Base-by-base conservation (phyloP, 1,140 invertebrate species). In the Pantala flavescens region DNA sequence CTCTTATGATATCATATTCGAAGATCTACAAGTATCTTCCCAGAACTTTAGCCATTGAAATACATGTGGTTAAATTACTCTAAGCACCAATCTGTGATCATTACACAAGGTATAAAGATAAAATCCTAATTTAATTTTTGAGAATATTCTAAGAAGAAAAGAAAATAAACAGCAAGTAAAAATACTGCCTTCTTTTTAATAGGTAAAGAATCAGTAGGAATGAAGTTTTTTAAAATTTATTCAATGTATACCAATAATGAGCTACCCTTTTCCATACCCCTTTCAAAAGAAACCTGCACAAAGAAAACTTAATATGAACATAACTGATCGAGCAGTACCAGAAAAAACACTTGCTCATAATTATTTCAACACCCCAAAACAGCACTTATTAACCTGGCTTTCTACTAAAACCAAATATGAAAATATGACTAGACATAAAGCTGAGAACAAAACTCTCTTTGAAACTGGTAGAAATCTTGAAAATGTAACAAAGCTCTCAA, bases 391-490 rank as follows among this genome's bases (percentile, higher is more conserved):
- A 63, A 16, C 49, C 49, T 21, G 49, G 16, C 49, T 63, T 63
- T 63, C n/a, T 19, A 63, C 16, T 63, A 21, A 63, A 63, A 63
- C n/a, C 49, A 63, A 63, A 21, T 63, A 19, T 19, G 49, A 63
- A 63, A 63, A 63, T 36, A 63, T 63, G 49, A 63, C 49, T 63
- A 63, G 49, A 63, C 49, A 63, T 63, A 63, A 63, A 63, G n/a
- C 49, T 63, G n/a, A 63, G 49, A 63, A 63, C 49, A 63, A 14
- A 9, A 36, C 28, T 63, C 16, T 19, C 49, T 21, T 63, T 12
- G 12, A 5, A 63, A 19, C 49, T 63, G 49, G 49, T 19, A 63
- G 5, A 63, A 63, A 63, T 63, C 16, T 63, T 63, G 49, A 63
- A 63, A 63, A 36, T 36, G 28, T 36, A 63, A 63, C n/a, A 21